Evolutionary conservation across 2,113 vertebrate species (phyloP), one percentile per base, ranked within the genome.

Genomic region (Prietella phreatophila): DNA sequence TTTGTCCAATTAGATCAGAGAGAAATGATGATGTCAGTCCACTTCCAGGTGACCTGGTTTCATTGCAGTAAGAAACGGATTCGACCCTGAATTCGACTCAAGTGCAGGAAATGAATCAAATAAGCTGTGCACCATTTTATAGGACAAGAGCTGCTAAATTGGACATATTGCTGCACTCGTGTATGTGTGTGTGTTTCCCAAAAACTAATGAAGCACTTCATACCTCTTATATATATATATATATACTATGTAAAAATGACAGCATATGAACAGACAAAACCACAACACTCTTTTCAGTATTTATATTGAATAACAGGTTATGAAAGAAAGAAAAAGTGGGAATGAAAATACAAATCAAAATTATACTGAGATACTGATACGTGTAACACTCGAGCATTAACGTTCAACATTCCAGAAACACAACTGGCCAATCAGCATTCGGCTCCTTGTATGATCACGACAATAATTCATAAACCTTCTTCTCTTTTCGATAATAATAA

Each of bases 321-420:
- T 60, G 53, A n/a, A 76, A 75, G 9, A 9, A 55, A 63, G 7
- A 13, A 39, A 13, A 39, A 80, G 15, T 81, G n/a, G 8, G 4
- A 80, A 63, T 63, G 20, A 42, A 63, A 42, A 61, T 63, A 60
- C 33, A 65, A 61, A 86, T 55, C 33, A 53, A 75, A 60, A 42
- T 7, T 25, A 2, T 20, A 58, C 42, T 47, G n/a, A 47, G 39
- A 53, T 20, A 47, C 13, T 27, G 39, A 78, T 19, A 42, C 11
- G 25, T 27, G 14, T 2, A 55, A 79, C 50, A 79, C 13, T 25
- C 0, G 7, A 53, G 15, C 25, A 30, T 79, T 9, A 55, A 8
- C 76, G 19, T 84, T 56, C 65, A 84, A 84, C 20, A 55, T 5
- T 55, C 61, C 63, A 84, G 47, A 84, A 84, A 56, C 15, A 36